These are phyloP conservation scores for Limnephilus marmoratus DNA, from an alignment of 2,888 invertebrate genomes.

Conservation along the genomic window DNA sequence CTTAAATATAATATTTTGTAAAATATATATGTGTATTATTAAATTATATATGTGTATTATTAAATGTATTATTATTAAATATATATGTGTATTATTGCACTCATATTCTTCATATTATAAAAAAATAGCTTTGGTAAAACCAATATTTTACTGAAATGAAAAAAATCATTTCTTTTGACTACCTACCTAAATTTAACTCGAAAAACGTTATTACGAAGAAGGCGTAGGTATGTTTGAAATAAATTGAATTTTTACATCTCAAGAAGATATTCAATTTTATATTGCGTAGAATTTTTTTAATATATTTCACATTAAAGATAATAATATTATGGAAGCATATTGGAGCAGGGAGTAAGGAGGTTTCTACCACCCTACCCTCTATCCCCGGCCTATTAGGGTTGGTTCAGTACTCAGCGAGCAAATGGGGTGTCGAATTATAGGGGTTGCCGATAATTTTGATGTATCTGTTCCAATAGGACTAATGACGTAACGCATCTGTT, in stretches of 20 bases:
- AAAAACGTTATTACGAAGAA: neutral
- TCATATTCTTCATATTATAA: too few relatives aligned
- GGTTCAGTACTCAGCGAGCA: neutral
- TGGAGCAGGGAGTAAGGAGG: neutral
- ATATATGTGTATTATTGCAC: too few relatives aligned
- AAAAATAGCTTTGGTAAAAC: too few relatives aligned
- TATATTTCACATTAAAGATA: neutral
- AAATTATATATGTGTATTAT: too few relatives aligned
- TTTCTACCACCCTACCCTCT: neutral
- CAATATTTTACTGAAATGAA: neutral
- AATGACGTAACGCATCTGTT: conserved; percentile 50
- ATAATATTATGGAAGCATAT: neutral
- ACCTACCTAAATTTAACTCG: neutral
- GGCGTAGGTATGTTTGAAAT: neutral
- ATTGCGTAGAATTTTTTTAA: neutral
- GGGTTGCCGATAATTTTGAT: conserved; percentile 53
- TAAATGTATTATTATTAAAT: too few relatives aligned
- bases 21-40: too few relatives aligned
- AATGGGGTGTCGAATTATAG: conserved; percentile 31
- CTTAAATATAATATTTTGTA: too few relatives aligned
- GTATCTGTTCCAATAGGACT: conserved; percentile 32
- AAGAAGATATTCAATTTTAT: neutral
- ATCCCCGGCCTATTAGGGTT: neutral
- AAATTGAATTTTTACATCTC: neutral
- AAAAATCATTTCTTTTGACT: neutral